These are phyloP conservation scores for Tricholauxania praeusta DNA, from an alignment of 2,888 invertebrate genomes.

Conservation along the genomic window DNA sequence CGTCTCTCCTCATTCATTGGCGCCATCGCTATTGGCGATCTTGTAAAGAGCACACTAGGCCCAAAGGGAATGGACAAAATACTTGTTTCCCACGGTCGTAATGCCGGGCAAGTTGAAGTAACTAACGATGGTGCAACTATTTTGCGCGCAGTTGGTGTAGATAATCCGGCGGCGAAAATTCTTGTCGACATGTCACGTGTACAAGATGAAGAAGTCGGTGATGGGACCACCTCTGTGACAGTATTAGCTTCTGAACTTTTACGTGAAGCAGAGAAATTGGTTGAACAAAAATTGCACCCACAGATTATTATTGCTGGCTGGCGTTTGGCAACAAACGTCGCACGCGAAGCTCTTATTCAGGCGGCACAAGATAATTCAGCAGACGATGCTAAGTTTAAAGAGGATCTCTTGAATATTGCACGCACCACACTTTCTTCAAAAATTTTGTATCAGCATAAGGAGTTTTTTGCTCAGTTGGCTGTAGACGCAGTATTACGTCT, in stretches of 20 bases:
- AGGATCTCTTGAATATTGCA: constrained; percentile 96
- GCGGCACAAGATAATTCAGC: constrained; percentile 86
- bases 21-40: constrained; percentile 98
- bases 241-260: constrained; percentile 91
- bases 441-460: constrained; percentile 96
- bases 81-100: constrained; percentile 83
- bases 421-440: constrained; percentile 98
- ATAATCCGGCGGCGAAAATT: constrained; percentile 99
- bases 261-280: constrained; percentile 93
- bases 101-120: constrained; percentile 88
- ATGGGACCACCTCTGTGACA: constrained; percentile 99
- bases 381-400: constrained; percentile 81
- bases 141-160: constrained; percentile 93
- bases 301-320: constrained; percentile 98
- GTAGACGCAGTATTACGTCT: constrained; percentile 95
- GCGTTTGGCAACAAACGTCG: constrained; percentile 88
- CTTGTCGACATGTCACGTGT: constrained; percentile 98
- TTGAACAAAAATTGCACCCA: constrained; percentile 95
- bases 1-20: constrained; percentile 98
- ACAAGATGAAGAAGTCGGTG: constrained; percentile 99
- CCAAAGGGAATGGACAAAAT: constrained; percentile 99
- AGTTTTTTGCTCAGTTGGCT: constrained; percentile 93
- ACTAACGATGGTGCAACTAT: constrained; percentile 99
- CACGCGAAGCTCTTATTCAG: constrained; percentile 83
- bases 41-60: constrained; percentile 97